These are phyloP conservation scores for Malacoctenus gilli DNA, from an alignment of 2,797 vertebrate genomes.

Conservation along the genomic window DNA sequence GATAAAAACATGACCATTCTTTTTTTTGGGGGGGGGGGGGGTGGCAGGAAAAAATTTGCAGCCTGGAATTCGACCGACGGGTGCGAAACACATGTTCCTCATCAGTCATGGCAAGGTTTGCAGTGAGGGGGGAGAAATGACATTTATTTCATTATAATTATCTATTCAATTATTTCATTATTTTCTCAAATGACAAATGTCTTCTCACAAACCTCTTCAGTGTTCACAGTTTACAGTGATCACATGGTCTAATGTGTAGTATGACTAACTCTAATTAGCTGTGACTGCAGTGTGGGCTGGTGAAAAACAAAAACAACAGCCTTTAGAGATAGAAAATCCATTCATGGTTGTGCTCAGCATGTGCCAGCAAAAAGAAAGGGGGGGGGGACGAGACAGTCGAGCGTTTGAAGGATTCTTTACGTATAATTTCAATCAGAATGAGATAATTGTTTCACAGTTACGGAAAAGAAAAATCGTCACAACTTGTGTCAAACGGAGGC, in stretches of 20 bases:
- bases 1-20: slow-evolving; percentile 78
- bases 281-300: slow-evolving; percentile 16
- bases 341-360: slow-evolving; percentile 18
- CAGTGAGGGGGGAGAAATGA: slow-evolving; percentile 20
- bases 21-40: slow-evolving; percentile 72
- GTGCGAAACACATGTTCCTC: slow-evolving; percentile 53
- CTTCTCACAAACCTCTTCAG: slow-evolving; percentile 6
- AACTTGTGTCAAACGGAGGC: not conserved
- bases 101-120: slow-evolving; percentile 47
- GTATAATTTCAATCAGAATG: too few relatives aligned
- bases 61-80: slow-evolving; percentile 54
- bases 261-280: slow-evolving; percentile 23
- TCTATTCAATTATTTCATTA: slow-evolving; percentile 32
- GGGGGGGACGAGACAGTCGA: not conserved
- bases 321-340: slow-evolving; percentile 6
- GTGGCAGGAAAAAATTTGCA: slow-evolving; percentile 35
- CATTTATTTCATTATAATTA: slow-evolving; percentile 44
- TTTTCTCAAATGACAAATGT: slow-evolving; percentile 26
- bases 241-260: slow-evolving; percentile 10
- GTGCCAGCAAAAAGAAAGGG: slow-evolving; percentile 4
- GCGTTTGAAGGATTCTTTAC: not conserved
- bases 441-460: not conserved
- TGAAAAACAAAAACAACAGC: slow-evolving; percentile 20
- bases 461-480: not conserved
- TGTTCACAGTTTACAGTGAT: slow-evolving; percentile 25